A percentile compares a stretch with the other conserved stretches of the same genome.
Conservation (phyloP, 2,113 vertebrate genomes). For the Ophiodon elongatus region DNA sequence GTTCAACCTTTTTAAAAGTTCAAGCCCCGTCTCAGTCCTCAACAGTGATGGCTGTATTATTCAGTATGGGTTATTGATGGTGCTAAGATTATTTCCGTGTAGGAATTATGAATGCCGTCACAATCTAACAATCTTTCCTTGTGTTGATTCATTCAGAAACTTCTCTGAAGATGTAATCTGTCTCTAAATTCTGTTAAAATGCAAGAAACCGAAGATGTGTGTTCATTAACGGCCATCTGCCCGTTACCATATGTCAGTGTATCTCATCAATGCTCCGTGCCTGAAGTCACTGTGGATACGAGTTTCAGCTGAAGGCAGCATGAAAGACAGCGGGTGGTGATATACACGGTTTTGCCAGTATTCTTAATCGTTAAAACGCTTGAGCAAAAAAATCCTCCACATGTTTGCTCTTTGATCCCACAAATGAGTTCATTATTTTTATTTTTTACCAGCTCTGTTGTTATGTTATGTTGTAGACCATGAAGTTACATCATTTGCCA, state of each 20-base stretch:
- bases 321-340: conserved; percentile 1
- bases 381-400: background rate
- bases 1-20: conserved; percentile 55
- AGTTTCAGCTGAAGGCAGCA: conserved; percentile 1
- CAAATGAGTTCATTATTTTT: background rate
- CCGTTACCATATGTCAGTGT: background rate
- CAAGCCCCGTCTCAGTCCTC: conserved; percentile 9
- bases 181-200: background rate
- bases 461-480: background rate
- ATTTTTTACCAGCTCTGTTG: background rate
- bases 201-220: background rate
- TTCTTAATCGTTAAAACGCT: background rate
- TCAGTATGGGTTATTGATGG: background rate
- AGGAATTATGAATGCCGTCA: background rate
- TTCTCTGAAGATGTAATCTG: background rate
- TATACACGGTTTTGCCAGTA: background rate
- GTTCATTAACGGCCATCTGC: conserved; percentile 33
- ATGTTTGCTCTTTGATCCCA: conserved; percentile 5
- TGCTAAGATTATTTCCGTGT: background rate
- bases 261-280: conserved; percentile 7
- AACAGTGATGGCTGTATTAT: background rate
- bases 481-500: conserved; percentile 41
- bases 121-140: background rate
- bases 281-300: background rate
- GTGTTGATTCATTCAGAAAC: background rate